Base-by-base conservation (phyloP, 2,888 invertebrate genomes). In the Allygus modestus region DNA sequence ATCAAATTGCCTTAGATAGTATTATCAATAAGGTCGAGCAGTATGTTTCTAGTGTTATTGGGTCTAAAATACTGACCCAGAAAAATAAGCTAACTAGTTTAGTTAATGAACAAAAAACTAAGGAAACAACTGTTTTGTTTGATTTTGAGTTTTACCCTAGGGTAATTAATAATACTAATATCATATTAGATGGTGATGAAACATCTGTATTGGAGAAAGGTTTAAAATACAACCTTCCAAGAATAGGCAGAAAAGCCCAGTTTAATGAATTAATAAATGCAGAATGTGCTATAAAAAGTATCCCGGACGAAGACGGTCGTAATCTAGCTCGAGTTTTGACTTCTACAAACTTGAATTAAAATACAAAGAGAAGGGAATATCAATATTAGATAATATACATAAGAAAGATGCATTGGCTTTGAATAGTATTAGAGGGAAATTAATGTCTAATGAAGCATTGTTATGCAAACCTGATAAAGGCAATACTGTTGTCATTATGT, bases 171-270 rank as follows among this genome's bases (percentile, higher is more conserved):
- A 23, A 54, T 5, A 54, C 54, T 9, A 54, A 54, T 17, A 54
- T 54, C 5, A 5, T 54, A 20, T 54, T 54, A 4, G 17, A 17
- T 23, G 15, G 15, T 9, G 54, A 54, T 9, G 54, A 54, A 54
- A 20, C 15, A 17, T 4, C 37, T 7, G 11, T 37, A 7, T 11
- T 37, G 37, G 37, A 37, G 11, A 37, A 37, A 37, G 37, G 54
- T 23, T 20, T n/a, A 54, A 54, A 17, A 54, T 54, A 54, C 54
- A 54, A 54, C 23, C 54, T 54, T n/a, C 54, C 54, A 20, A 54
- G 17, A 23, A 4, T 4, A 9, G 54, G 54, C 5, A 20, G 5
- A 20, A 54, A 54, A 54, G 54, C 20, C 5, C 7, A 4, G 5
- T 54, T 54, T 54, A 17, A 54, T 23, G 54, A 54, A 23, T 23